Evolutionary conservation across 2,113 vertebrate species (phyloP).

Genomic region (Nothoprocta perdicaria): DNA sequence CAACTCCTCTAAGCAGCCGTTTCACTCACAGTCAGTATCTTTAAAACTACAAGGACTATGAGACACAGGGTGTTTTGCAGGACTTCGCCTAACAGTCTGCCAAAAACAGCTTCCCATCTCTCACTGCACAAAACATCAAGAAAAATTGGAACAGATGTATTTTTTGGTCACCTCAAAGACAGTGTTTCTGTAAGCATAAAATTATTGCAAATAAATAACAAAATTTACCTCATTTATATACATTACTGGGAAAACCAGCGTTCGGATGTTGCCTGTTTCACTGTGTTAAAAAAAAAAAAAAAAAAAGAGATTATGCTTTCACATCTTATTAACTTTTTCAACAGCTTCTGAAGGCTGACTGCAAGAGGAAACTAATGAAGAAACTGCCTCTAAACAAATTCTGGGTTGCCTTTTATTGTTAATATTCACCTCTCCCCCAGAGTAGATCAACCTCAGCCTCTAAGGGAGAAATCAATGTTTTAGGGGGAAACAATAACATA

Average conservation of each 20-base stretch:
- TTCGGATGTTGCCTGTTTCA: constrained; percentile 85
- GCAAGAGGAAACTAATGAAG: rapidly evolving
- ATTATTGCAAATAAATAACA: neutral
- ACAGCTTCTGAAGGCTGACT: neutral
- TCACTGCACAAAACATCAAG: neutral
- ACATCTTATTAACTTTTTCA: neutral
- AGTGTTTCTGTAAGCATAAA: neutral
- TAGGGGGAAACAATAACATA: neutral
- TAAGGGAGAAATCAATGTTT: neutral
- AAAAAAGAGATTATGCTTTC: rapidly evolving
- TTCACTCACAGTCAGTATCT: neutral
- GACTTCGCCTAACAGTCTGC: neutral
- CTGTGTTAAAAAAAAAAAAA: constrained; percentile 60
- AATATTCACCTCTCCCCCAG: neutral
- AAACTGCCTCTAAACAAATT: neutral
- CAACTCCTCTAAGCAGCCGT: neutral
- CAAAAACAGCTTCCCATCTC: neutral
- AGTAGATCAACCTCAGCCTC: neutral
- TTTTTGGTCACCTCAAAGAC: neutral
- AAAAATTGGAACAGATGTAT: neutral
- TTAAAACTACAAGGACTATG: neutral
- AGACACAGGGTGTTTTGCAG: neutral
- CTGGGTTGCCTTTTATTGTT: neutral
- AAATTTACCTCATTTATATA: constrained; percentile 90
- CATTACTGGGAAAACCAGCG: constrained; percentile 89